phyloP scores from a whole-genome alignment of 2,888 invertebrate genomes.

The Agrochola lychnidis region DNA sequence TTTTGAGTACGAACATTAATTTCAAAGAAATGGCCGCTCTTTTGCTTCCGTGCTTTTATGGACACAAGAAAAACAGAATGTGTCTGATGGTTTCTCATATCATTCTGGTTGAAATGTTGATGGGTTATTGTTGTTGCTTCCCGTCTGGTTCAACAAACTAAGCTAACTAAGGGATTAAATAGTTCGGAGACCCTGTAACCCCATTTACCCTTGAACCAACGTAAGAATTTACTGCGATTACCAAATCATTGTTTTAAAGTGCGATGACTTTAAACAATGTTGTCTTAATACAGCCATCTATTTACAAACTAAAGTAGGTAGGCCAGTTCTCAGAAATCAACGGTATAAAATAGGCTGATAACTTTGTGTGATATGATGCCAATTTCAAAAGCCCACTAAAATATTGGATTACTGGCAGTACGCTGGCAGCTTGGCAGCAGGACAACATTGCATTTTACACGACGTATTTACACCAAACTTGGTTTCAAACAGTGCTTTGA shows the following conservation, averaged over 20 bases:
- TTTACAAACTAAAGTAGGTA: background rate
- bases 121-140: slow-evolving; percentile 30
- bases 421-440: slow-evolving; percentile 12
- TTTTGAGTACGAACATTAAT: slow-evolving; percentile 59
- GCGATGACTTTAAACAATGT: background rate
- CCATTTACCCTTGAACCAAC: background rate
- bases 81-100: slow-evolving; percentile 30
- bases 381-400: slow-evolving; percentile 29
- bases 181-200: background rate
- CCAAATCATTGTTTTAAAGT: background rate
- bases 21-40: slow-evolving; percentile 45
- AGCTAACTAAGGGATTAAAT: slow-evolving; percentile 13
- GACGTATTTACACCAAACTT: slow-evolving; percentile 13
- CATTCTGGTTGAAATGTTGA: slow-evolving; percentile 25
- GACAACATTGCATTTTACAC: slow-evolving; percentile 6
- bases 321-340: slow-evolving; percentile 2
- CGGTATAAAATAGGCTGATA: background rate
- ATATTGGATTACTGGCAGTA: slow-evolving; percentile 2
- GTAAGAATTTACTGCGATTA: background rate
- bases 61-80: slow-evolving; percentile 30
- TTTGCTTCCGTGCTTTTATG: slow-evolving; percentile 45
- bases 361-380: slow-evolving; percentile 6
- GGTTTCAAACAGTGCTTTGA: slow-evolving; percentile 13
- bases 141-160: slow-evolving; percentile 2
- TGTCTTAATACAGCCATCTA: background rate